Percentiles rank a stretch among this genome's conserved stretches.
Evolutionary conservation across 2,113 vertebrate species (phyloP).

Genomic region (Typhlomys cinereus): DNA sequence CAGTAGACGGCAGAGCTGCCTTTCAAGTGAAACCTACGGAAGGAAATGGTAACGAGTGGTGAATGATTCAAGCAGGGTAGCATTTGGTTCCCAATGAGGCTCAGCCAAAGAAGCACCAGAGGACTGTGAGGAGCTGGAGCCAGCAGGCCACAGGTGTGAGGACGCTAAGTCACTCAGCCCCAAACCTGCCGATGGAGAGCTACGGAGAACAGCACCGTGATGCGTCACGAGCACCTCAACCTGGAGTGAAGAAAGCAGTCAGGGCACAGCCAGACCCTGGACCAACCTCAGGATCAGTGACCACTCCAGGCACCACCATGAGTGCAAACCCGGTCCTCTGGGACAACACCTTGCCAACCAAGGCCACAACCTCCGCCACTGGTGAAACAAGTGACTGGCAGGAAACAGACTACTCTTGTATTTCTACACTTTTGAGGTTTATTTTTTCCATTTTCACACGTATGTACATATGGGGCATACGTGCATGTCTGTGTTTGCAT

Average conservation of each 20-base stretch:
- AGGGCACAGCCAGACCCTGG: not conserved
- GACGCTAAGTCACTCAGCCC: not conserved
- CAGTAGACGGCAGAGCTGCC: constrained; percentile 53
- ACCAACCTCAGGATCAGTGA: not conserved
- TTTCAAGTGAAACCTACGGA: constrained; percentile 52
- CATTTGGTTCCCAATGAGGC: not conserved
- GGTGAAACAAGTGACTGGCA: not conserved
- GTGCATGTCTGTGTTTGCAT: too few relatives aligned
- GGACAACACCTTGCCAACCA: not conserved
- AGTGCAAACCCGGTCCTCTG: not conserved
- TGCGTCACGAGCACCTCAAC: not conserved
- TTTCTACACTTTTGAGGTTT: not conserved
- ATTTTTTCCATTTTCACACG: too few relatives aligned
- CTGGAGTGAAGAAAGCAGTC: not conserved
- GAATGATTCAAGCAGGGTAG: not conserved
- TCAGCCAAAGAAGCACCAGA: not conserved
- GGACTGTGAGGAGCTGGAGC: not conserved
- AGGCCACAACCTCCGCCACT: too few relatives aligned
- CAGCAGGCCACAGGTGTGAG: not conserved
- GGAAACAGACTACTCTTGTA: not conserved
- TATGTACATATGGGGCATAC: too few relatives aligned
- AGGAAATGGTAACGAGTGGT: not conserved
- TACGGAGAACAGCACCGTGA: too few relatives aligned
- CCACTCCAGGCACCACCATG: not conserved
- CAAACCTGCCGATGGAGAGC: not conserved